Conservation (phyloP, 1,140 invertebrate species). For the Leptinotarsa defecta region DNA sequence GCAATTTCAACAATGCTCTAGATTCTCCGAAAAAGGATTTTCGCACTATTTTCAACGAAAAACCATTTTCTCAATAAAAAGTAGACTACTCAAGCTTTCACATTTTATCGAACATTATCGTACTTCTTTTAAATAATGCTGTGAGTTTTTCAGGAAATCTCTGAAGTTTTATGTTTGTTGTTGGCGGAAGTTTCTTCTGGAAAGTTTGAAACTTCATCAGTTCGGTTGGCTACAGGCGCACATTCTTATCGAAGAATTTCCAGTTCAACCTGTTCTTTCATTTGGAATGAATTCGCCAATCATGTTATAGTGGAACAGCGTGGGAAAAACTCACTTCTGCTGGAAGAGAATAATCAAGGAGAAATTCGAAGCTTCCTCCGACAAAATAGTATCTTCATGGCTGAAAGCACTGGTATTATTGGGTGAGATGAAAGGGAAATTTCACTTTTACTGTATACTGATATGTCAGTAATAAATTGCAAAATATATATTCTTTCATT, state of each 20-base stretch:
- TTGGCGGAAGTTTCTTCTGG: constrained; percentile 32
- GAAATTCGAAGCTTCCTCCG: too few relatives aligned
- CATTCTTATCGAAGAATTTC: constrained; percentile 32
- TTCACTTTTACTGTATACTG: too few relatives aligned
- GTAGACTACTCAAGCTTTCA: neutral
- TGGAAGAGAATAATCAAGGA: too few relatives aligned
- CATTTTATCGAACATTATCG: constrained; percentile 10
- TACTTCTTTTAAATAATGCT: constrained; percentile 5
- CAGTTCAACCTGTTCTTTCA: neutral
- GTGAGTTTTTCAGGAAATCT: constrained; percentile 24
- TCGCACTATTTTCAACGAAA: neutral
- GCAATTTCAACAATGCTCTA: too few relatives aligned
- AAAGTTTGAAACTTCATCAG: constrained; percentile 29
- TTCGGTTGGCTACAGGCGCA: constrained; percentile 19
- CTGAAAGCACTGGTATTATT: too few relatives aligned
- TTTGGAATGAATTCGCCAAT: constrained; percentile 1
- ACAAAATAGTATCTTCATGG: too few relatives aligned
- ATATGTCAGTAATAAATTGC: too few relatives aligned
- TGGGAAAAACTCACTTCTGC: too few relatives aligned
- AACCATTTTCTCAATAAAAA: neutral
- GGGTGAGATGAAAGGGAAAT: too few relatives aligned
- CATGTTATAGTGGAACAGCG: neutral
- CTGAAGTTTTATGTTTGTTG: constrained; percentile 41
- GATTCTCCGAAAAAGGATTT: too few relatives aligned
- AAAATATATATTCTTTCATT: too few relatives aligned